These are phyloP conservation scores for Carcinoscorpius rotundicauda DNA, from an alignment of 1,140 invertebrate species.

Conservation along the genomic window DNA sequence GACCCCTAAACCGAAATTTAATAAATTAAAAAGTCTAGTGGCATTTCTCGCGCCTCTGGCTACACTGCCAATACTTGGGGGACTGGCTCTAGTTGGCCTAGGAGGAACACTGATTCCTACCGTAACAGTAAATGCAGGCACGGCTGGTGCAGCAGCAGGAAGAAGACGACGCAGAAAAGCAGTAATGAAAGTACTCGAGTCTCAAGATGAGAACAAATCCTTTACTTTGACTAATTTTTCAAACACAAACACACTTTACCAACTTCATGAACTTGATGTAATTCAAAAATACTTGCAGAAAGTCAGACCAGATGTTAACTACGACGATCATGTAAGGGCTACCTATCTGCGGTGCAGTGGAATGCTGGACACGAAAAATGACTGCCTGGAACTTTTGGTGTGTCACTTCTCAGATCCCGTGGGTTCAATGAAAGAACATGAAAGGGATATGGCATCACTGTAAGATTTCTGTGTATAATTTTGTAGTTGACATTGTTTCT, in stretches of 20 bases:
- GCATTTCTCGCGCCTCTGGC: constrained; percentile 24
- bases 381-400: constrained; percentile 29
- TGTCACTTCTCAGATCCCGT: constrained; percentile 33
- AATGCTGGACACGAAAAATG: constrained; percentile 24
- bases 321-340: constrained; percentile 30
- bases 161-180: background rate
- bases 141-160: constrained; percentile 7
- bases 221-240: constrained; percentile 1
- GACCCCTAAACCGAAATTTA: constrained; percentile 7
- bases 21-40: constrained; percentile 5
- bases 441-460: constrained; percentile 28
- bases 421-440: constrained; percentile 28
- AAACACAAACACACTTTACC: background rate
- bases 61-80: constrained; percentile 22
- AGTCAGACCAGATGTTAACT: constrained; percentile 21
- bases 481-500: no score
- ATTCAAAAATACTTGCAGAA: constrained; percentile 25
- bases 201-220: background rate
- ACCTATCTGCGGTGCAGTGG: constrained; percentile 29
- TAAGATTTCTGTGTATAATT: constrained; percentile 16
- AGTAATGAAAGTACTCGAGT: background rate
- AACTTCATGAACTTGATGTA: constrained; percentile 20
- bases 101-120: background rate
- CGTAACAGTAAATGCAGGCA: constrained; percentile 3
- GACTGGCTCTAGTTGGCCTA: background rate